phyloP scores from a whole-genome alignment of 2,797 vertebrate species.

The Pipistrellus nathusii region DNA sequence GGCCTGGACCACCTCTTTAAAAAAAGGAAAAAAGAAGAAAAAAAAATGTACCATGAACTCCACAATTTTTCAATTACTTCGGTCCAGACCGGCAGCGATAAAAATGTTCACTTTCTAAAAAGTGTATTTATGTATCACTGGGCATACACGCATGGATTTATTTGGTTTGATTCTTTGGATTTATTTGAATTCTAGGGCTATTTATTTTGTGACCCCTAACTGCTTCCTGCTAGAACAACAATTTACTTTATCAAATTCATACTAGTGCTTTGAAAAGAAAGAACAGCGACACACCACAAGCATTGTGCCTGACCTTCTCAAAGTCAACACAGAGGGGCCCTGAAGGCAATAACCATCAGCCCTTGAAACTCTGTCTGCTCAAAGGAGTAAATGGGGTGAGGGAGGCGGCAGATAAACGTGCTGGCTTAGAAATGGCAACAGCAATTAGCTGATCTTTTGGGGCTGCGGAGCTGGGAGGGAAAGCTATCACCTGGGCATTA shows the following conservation, averaged over 20 bases:
- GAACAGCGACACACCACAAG: conserved; percentile 67
- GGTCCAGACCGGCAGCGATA: conserved; percentile 69
- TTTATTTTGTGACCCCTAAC: conserved; percentile 84
- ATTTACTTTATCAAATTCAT: conserved; percentile 85
- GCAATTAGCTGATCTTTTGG: not conserved
- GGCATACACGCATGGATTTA: conserved; percentile 81
- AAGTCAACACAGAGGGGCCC: conserved; percentile 76
- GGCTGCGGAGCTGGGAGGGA: not conserved
- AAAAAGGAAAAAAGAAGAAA: conserved; percentile 25
- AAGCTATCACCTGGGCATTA: conserved; percentile 57
- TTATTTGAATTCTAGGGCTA: conserved; percentile 83
- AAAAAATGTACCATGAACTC: conserved; percentile 37
- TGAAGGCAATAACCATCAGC: conserved; percentile 66
- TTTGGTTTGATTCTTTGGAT: conserved; percentile 82
- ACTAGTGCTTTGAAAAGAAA: conserved; percentile 81
- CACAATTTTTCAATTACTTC: conserved; percentile 78
- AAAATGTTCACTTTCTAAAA: conserved; percentile 79
- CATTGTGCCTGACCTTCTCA: conserved; percentile 76
- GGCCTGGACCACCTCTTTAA: not conserved
- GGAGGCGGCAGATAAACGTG: not conserved
- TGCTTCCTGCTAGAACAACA: conserved; percentile 84
- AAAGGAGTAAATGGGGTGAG: not conserved
- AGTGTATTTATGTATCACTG: conserved; percentile 80
- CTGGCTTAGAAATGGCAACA: not conserved
- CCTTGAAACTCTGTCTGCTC: conserved; percentile 50